Conservation (phyloP, 2,113 vertebrate species). For the Crotalus viridis region DNA sequence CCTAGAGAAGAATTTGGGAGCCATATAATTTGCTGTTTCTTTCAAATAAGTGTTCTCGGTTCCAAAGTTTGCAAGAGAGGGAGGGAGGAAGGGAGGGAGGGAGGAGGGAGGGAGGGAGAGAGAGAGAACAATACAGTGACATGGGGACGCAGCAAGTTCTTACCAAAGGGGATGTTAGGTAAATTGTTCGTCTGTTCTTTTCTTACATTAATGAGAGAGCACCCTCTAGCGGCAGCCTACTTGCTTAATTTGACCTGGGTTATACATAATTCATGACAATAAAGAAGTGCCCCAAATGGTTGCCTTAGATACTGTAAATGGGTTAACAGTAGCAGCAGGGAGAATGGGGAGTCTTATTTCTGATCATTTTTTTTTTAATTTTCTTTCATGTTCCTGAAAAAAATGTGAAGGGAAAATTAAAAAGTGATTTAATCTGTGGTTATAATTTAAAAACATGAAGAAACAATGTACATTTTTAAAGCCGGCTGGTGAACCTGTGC, state of each 20-base stretch:
- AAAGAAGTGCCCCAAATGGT: neutral
- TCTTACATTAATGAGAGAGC: neutral
- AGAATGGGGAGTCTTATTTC: neutral
- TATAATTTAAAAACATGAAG: neutral
- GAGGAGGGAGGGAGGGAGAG: no score
- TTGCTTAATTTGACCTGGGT: neutral
- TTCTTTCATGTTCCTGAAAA: neutral
- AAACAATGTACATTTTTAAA: neutral
- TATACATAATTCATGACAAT: conserved; percentile 9
- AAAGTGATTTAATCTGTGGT: neutral
- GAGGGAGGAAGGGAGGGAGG: no score
- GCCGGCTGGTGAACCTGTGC: neutral
- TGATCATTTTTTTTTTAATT: neutral
- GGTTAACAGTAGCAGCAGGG: neutral
- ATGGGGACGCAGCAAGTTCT: neutral
- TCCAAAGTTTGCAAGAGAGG: neutral
- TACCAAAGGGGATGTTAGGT: neutral
- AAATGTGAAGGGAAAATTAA: neutral
- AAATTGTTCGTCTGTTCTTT: neutral
- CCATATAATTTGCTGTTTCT: neutral
- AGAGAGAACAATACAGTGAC: neutral
- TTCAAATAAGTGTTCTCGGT: neutral
- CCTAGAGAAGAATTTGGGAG: neutral
- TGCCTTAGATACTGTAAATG: neutral
- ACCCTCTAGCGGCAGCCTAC: conserved; percentile 1